phyloP scores from a whole-genome alignment of 1,140 invertebrate species.

The Stegodyphus mimosarum region DNA sequence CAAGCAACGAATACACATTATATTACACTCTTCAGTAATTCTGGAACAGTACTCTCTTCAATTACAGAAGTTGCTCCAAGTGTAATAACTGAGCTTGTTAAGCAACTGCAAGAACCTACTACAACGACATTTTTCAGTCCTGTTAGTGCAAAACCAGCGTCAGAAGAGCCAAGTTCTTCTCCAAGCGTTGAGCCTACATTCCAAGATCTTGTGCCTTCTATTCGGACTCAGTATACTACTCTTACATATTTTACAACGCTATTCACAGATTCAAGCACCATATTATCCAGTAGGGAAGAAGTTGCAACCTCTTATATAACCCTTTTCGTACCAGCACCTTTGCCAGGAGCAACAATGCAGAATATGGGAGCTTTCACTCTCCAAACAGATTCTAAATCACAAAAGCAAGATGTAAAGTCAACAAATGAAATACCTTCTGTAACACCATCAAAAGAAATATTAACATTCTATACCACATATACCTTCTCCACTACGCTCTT shows the following conservation, averaged over 20 bases:
- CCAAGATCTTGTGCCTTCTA: conserved; percentile 62
- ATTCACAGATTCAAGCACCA: conserved; percentile 61
- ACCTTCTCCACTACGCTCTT: conserved; percentile 64
- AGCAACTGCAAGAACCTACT: conserved; percentile 25
- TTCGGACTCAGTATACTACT: conserved; percentile 63
- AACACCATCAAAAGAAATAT: conserved; percentile 37
- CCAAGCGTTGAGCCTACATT: conserved; percentile 29
- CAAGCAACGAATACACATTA: conserved; percentile 63
- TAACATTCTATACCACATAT: conserved; percentile 63
- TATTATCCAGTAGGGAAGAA: conserved; percentile 61
- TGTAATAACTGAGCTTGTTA: conserved; percentile 58
- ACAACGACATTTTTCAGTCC: neutral
- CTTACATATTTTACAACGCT: conserved; percentile 64
- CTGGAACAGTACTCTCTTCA: conserved; percentile 62
- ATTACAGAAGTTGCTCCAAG: conserved; percentile 63
- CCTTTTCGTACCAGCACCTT: conserved; percentile 60
- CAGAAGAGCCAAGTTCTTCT: conserved; percentile 6
- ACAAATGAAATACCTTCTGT: conserved; percentile 8
- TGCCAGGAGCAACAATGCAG: conserved; percentile 12
- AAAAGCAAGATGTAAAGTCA: conserved; percentile 4
- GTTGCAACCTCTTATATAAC: conserved; percentile 63
- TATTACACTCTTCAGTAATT: conserved; percentile 62
- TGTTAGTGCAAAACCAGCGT: neutral
- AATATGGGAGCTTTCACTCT: neutral
- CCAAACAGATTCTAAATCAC: neutral